Percentiles rank a stretch among this genome's conserved stretches.
Evolutionary conservation across 2,113 vertebrate genomes (phyloP).

Genomic region (Pardalotus punctatus): DNA sequence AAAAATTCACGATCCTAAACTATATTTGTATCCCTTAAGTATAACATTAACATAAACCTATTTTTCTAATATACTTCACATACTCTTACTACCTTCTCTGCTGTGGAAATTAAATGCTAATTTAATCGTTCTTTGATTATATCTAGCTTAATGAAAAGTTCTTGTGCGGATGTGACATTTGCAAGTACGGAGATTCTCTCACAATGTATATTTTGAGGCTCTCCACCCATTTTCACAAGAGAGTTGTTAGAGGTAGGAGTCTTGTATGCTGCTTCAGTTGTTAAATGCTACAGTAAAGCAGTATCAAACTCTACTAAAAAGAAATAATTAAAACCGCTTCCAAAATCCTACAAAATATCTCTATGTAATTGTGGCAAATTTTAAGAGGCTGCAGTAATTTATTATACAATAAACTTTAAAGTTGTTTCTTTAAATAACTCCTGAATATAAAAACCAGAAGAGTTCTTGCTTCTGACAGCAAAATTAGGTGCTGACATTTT

Average conservation of each 20-base stretch:
- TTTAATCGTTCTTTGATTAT: slow-evolving; percentile 74
- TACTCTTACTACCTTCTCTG: slow-evolving; percentile 70
- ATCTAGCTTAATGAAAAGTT: slow-evolving; percentile 78
- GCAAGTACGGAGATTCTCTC: slow-evolving; percentile 65
- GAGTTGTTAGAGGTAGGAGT: slow-evolving; percentile 68
- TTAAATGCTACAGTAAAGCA: slow-evolving; percentile 54
- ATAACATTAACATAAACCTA: background rate
- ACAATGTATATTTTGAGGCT: slow-evolving; percentile 64
- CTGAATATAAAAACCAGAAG: background rate
- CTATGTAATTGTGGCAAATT: background rate
- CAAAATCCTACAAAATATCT: background rate
- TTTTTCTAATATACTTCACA: slow-evolving; percentile 8
- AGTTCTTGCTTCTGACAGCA: background rate
- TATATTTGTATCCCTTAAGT: background rate
- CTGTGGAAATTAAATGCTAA: slow-evolving; percentile 64
- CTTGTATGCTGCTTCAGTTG: slow-evolving; percentile 71
- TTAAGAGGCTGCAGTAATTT: background rate
- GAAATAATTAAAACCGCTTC: background rate
- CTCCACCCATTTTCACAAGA: slow-evolving; percentile 71
- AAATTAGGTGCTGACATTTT: background rate
- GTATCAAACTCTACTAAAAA: background rate
- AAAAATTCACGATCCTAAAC: background rate
- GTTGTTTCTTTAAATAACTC: background rate
- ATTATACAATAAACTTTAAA: background rate
- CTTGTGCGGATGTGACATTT: slow-evolving; percentile 72